Percentiles rank a stretch among this genome's conserved stretches.
These are phyloP conservation scores for Cosmorhoe ocellata DNA, from an alignment of 2,888 invertebrate genomes.

Conservation along the genomic window DNA sequence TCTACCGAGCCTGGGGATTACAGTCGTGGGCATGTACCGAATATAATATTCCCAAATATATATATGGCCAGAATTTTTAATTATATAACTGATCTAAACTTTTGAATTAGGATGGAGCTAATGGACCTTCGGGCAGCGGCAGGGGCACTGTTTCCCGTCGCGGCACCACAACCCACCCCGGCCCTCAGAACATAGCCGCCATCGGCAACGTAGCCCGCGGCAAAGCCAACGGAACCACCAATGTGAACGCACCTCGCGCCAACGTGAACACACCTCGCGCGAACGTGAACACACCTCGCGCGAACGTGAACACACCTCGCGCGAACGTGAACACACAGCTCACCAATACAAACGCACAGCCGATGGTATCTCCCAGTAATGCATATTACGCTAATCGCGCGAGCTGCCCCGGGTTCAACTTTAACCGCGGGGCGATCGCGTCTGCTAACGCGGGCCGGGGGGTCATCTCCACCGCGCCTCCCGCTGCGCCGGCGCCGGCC, in stretches of 20 bases:
- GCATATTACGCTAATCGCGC: neutral
- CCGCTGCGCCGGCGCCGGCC: conserved; percentile 2
- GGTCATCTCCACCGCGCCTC: conserved; percentile 20
- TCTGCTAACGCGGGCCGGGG: conserved; percentile 6
- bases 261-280: neutral
- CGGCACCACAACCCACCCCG: conserved; percentile 5
- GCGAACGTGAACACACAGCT: neutral
- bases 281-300: too few relatives aligned
- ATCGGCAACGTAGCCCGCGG: neutral
- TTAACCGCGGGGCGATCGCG: neutral
- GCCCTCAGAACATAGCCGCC: conserved; percentile 12
- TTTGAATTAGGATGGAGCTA: conserved; percentile 2
- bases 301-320: neutral
- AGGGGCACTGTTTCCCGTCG: conserved; percentile 12
- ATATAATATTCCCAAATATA: too few relatives aligned
- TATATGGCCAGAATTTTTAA: too few relatives aligned
- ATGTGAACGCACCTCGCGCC: neutral
- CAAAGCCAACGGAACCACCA: neutral
- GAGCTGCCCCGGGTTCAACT: neutral
- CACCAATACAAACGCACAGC: too few relatives aligned
- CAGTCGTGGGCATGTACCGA: too few relatives aligned
- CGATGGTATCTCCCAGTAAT: neutral
- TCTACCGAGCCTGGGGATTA: too few relatives aligned
- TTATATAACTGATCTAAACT: too few relatives aligned
- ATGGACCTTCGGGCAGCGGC: neutral